Conservation (phyloP, 2,113 vertebrate species). For the Chelonoidis abingdonii region DNA sequence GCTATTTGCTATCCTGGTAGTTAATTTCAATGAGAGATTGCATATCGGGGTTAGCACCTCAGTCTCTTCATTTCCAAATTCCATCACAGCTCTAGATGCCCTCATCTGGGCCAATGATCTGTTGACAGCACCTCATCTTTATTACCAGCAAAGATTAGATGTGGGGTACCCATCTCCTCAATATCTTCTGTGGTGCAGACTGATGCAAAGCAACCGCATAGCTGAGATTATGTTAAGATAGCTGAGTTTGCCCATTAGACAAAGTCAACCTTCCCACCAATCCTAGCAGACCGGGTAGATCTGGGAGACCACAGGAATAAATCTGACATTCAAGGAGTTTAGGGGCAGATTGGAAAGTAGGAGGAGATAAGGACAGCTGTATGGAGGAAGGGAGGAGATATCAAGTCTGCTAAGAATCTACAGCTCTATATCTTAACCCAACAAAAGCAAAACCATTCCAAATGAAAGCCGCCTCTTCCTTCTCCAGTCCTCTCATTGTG, state of each 20-base stretch:
- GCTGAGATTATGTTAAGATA: background rate
- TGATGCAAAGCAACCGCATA: background rate
- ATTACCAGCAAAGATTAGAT: background rate
- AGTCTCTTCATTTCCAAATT: slow-evolving; percentile 41
- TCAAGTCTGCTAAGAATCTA: background rate
- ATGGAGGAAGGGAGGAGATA: background rate
- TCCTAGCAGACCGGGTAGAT: background rate
- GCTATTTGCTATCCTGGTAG: slow-evolving; percentile 29
- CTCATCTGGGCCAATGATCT: background rate
- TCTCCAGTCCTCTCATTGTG: background rate
- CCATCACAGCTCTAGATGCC: slow-evolving; percentile 15
- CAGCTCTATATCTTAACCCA: background rate
- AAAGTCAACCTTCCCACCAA: background rate
- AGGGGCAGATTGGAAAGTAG: background rate
- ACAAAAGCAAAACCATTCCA: background rate
- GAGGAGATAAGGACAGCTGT: background rate
- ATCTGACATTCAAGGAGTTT: background rate
- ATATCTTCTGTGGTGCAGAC: background rate
- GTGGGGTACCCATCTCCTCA: background rate
- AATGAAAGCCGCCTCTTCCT: background rate
- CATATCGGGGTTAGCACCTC: background rate
- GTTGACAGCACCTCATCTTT: background rate
- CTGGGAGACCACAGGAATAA: background rate
- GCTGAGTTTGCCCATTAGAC: background rate
- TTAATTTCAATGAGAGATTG: slow-evolving; percentile 59